Conservation (phyloP, 2,113 vertebrate genomes). For the Eurypyga helias region DNA sequence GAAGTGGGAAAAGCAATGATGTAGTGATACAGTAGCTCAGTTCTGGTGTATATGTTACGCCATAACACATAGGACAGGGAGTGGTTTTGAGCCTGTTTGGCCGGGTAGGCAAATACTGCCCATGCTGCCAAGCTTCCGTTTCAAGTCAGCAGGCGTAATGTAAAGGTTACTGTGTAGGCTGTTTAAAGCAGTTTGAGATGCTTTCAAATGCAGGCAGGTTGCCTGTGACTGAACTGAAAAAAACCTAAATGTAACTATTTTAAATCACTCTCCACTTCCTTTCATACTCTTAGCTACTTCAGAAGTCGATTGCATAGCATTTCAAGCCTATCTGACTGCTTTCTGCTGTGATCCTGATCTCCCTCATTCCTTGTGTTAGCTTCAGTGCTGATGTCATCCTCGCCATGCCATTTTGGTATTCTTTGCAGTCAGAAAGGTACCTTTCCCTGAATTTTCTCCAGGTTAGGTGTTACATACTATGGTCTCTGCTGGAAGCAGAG, state of each 20-base stretch:
- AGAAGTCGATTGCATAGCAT: background rate
- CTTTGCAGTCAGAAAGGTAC: background rate
- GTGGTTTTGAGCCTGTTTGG: background rate
- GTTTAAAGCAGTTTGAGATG: background rate
- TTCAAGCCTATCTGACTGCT: background rate
- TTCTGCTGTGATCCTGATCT: background rate
- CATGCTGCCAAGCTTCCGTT: background rate
- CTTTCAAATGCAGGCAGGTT: background rate
- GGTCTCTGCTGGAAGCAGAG: background rate
- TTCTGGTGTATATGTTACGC: background rate
- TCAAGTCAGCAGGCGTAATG: background rate
- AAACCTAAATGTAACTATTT: background rate
- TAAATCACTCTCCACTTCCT: background rate
- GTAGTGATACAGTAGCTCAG: background rate
- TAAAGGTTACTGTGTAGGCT: background rate
- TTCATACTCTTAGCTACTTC: background rate
- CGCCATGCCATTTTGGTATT: accelerated
- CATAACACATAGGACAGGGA: background rate
- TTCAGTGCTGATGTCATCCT: background rate
- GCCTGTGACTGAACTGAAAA: background rate
- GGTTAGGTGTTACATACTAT: background rate
- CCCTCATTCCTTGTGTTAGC: background rate
- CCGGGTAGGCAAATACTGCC: background rate
- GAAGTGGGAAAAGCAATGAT: background rate
- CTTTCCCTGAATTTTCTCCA: background rate